Conservation (phyloP, 2,888 invertebrate species). For the Athetis lepigone region DNA sequence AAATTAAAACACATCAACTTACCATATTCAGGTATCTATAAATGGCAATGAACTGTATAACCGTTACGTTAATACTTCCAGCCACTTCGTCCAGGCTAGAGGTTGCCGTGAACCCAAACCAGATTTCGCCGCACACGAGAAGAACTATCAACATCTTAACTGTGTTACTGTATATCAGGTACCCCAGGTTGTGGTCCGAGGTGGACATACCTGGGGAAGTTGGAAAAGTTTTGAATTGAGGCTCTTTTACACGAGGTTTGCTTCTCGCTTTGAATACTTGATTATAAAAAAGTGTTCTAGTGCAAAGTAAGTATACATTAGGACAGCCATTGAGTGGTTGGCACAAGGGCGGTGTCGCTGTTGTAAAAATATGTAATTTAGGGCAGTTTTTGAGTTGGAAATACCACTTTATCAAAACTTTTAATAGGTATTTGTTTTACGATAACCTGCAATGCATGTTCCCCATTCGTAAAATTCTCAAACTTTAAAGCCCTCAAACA, state of each 20-base stretch:
- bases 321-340: no score
- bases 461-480: no score
- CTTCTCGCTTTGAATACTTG: neutral
- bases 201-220: slow-evolving; percentile 70
- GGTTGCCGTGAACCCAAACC: slow-evolving; percentile 71
- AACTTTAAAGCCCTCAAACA: no score
- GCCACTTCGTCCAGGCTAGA: slow-evolving; percentile 74
- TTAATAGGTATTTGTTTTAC: no score
- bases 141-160: slow-evolving; percentile 71
- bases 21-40: slow-evolving; percentile 81
- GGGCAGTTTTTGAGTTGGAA: no score
- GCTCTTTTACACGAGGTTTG: neutral
- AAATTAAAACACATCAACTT: slow-evolving; percentile 52
- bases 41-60: slow-evolving; percentile 76
- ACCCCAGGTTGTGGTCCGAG: slow-evolving; percentile 67
- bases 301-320: no score
- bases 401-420: no score
- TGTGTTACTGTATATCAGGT: slow-evolving; percentile 72
- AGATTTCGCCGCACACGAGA: slow-evolving; percentile 74
- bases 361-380: no score
- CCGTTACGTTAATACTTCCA: slow-evolving; percentile 71
- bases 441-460: no score
- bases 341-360: no score
- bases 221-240: slow-evolving; percentile 35
- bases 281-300: neutral